Evolutionary conservation across 2,797 vertebrate genomes (phyloP), one percentile per base, ranked within the genome.

Genomic region (Brotula barbata): DNA sequence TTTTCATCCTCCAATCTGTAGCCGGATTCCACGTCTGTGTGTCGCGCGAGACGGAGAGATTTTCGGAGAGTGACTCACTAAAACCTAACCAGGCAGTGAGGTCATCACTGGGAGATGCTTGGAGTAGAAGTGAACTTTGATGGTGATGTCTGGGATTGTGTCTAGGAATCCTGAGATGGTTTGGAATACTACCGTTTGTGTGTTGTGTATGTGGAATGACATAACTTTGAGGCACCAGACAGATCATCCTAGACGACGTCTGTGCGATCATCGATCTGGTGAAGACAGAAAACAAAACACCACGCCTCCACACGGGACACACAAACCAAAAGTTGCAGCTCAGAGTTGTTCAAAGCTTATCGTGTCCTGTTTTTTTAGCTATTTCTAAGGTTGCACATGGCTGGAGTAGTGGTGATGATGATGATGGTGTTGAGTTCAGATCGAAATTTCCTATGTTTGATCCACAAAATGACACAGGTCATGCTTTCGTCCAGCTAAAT

Each of bases 51-150:
- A 88, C 78, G 41, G 81, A 66, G 80, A 82, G 81, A 87, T 86
- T 79, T 83, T 74, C 75, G 71, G 64, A 76, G 78, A 78, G 45
- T 89, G 87, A 90, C 69, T 90, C 87, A 88, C 77, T 85, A 62
- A 77, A 87, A 82, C 81, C 85, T 77, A 82, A 86, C 67, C 79
- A 75, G 81, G 79, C 60, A 62, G 62, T 88, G 87, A 90, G 79
- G 81, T 88, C 70, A 88, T 76, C 79, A 62, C 69, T 70, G 77
- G 76, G 78, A 82, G 80, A 84, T 33, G 68, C 57, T 77, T 54
- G 59, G 77, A 86, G 84, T 79, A 82, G 81, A 83, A 79, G 77
- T 78, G 71, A 82, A 80, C 73, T 84, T 74, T 75, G 80, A 81
- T 73, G 81, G 68, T 65, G 71, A 80, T 76, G 84, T 83, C 78